A percentile compares a stretch with the other conserved stretches of the same genome.
Conservation (phyloP, 2,888 invertebrate species). For the Mongoloraphidia duomilia region DNA sequence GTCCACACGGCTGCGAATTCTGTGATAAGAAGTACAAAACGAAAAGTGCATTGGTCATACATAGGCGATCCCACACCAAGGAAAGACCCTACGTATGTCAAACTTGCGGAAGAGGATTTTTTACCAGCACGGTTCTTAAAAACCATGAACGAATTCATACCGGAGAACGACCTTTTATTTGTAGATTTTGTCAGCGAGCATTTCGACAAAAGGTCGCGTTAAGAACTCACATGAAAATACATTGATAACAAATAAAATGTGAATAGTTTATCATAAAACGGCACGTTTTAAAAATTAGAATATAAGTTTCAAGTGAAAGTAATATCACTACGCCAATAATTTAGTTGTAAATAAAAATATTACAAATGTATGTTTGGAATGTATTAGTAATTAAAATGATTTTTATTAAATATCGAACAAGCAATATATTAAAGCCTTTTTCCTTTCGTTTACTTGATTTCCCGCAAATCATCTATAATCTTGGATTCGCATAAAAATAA, state of each 20-base stretch:
- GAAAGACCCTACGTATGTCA: neutral
- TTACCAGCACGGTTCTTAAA: neutral
- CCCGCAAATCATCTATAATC: too few species aligned
- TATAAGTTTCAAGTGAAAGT: too few species aligned
- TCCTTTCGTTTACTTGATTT: too few species aligned
- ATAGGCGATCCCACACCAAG: neutral
- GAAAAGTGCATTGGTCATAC: neutral
- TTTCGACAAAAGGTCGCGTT: neutral
- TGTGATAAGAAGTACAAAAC: slow-evolving; percentile 1
- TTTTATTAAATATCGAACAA: too few species aligned
- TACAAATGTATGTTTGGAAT: too few species aligned
- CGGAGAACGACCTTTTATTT: neutral
- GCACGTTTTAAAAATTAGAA: too few species aligned
- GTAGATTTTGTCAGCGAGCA: neutral
- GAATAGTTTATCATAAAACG: too few species aligned
- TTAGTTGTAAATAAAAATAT: too few species aligned
- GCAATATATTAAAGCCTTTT: too few species aligned
- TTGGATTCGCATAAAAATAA: too few species aligned
- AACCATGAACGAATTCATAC: neutral
- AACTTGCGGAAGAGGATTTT: neutral
- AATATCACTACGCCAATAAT: too few species aligned
- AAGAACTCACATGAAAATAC: neutral
- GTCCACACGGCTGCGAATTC: neutral
- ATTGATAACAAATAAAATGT: neutral
- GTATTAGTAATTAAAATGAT: too few species aligned